Base-by-base conservation (phyloP, 2,113 vertebrate species). In the Marcusenius ussheri region DNA sequence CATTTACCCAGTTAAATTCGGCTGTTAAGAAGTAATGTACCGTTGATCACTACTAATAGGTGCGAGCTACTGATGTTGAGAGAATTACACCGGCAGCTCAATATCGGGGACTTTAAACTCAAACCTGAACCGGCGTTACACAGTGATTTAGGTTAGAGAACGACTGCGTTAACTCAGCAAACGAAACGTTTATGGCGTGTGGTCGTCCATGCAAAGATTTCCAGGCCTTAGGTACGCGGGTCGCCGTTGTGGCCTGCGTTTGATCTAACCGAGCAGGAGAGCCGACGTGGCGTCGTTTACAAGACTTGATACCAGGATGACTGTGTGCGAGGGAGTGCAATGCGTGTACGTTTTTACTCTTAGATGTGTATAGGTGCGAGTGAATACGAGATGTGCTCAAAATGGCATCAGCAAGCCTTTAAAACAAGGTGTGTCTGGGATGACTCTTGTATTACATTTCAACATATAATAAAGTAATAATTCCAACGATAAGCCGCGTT, bases 381-480 rank as follows among this genome's bases (percentile, higher is more conserved):
- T 88, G 31, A 62, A 70, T 70, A 88, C 24, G 45, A 83, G 70
- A 83, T 27, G 8, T 42, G 66, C 74, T 90, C 47, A 45, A 90
- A 74, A 90, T 88, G 86, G 66, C 39, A 58, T 66, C 21, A 50
- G 90, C 66, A 46, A 90, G 51, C 87, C 66, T 88, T 90, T 90
- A 51, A 66, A 87, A 87, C 66, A 39, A 87, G 47, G 24, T 87
- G 70, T 80, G 39, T 83, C 11, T 83, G 87, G 74, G 50, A 83
- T 74, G 90, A 83, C 53, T 90, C 90, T 90, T 90, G 90, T 90
- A 88, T 74, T 88, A 83, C 83, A 90, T 83, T 83, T 87, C 47
- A 83, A 88, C 7, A 80, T 88, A 90, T 88, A 90, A 90, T 90
- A 90, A 90, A 90, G 74, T 89, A 89, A 77, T 89, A 89, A 49